A percentile compares a stretch with the other conserved stretches of the same genome.
These are phyloP conservation scores for Panthera leo DNA, from an alignment of 2,113 vertebrate genomes.

Conservation along the genomic window DNA sequence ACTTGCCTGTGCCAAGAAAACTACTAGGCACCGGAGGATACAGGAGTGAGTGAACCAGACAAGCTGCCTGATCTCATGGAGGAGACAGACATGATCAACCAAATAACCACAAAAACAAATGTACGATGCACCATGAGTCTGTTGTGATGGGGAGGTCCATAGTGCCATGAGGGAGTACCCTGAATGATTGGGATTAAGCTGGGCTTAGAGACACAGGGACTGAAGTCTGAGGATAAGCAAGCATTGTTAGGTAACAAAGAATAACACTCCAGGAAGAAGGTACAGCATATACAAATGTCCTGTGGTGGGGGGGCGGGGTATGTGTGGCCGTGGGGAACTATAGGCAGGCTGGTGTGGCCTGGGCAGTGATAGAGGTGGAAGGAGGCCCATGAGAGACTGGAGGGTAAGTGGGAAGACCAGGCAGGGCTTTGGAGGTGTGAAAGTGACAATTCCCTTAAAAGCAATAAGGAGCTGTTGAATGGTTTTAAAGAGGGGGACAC, in stretches of 20 bases:
- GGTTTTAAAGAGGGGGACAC: background rate
- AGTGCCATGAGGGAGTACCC: background rate
- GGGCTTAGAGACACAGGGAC: background rate
- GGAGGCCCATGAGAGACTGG: background rate
- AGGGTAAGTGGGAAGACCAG: background rate
- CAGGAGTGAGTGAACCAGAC: background rate
- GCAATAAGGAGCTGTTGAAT: background rate
- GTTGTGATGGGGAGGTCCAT: background rate
- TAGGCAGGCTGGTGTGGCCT: background rate
- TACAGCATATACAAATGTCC: background rate
- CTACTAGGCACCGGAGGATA: background rate
- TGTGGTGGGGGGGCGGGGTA: too few species aligned
- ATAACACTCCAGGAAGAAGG: background rate
- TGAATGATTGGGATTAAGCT: background rate
- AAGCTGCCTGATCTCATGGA: background rate
- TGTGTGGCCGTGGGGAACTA: background rate
- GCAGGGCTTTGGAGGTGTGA: background rate
- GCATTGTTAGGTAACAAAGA: background rate
- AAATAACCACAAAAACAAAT: background rate
- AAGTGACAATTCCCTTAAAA: background rate
- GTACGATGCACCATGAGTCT: background rate
- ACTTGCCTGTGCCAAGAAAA: background rate
- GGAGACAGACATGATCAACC: background rate
- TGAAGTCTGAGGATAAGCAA: background rate
- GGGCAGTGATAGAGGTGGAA: background rate